Percentiles rank a stretch among this genome's conserved stretches.
Evolutionary conservation across 2,113 vertebrate species (phyloP).

Genomic region (Rhea americana): DNA sequence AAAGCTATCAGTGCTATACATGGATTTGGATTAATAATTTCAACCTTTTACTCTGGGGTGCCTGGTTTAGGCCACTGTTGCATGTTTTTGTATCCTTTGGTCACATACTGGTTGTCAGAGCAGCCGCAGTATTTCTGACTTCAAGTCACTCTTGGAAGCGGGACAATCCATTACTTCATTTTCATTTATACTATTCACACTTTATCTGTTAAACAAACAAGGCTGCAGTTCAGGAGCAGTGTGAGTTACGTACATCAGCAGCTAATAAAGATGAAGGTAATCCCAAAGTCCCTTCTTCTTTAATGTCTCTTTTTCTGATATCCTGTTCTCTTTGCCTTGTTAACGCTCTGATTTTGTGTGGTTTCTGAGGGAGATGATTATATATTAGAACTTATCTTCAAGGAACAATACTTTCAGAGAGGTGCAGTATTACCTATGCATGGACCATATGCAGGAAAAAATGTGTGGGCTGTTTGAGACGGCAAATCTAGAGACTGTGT

Average conservation of each 20-base stretch:
- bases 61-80: neutral
- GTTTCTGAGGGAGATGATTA: neutral
- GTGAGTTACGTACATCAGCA: neutral
- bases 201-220: neutral
- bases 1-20: constrained; percentile 38
- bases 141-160: neutral
- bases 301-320: neutral
- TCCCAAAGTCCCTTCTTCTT: neutral
- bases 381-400: neutral
- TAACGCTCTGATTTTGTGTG: neutral
- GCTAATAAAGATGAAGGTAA: neutral
- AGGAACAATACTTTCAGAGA: neutral
- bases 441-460: neutral
- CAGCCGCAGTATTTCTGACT: neutral
- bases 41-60: neutral
- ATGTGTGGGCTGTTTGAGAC: neutral
- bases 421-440: neutral
- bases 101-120: fast-evolving
- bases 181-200: neutral
- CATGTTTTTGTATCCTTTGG: neutral
- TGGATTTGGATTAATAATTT: constrained; percentile 42
- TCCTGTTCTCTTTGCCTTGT: neutral
- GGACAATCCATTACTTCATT: neutral
- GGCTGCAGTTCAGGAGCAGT: neutral
- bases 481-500: neutral